phyloP scores from a whole-genome alignment of 2,113 vertebrate genomes.

The Ammodytes dubius region DNA sequence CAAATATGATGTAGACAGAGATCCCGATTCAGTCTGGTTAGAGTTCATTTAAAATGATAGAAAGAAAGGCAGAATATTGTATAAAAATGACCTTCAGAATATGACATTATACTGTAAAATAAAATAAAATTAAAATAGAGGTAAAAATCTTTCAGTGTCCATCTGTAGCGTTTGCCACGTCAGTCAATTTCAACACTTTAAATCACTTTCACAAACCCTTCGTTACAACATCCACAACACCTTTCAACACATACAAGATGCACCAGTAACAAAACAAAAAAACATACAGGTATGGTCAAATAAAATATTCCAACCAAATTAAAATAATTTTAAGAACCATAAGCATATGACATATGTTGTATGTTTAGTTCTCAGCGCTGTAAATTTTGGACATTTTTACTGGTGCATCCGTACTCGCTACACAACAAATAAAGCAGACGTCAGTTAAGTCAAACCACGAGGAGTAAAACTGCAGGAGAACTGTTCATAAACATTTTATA shows the following conservation, averaged over 20 bases:
- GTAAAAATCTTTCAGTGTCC: background rate
- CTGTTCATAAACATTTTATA: background rate
- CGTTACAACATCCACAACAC: conserved; percentile 42
- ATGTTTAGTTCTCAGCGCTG: background rate
- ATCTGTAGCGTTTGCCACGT: background rate
- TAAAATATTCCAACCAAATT: background rate
- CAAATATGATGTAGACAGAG: background rate
- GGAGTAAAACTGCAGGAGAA: background rate
- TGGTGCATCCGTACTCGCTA: background rate
- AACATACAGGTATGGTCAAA: too few relatives aligned
- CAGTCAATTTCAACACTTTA: background rate
- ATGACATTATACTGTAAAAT: background rate
- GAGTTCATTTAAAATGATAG: background rate
- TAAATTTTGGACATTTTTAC: background rate
- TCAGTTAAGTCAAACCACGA: background rate
- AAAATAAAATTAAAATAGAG: background rate
- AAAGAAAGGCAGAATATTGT: background rate
- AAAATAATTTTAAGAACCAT: too few relatives aligned
- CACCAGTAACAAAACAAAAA: conserved; percentile 11
- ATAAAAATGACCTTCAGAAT: background rate
- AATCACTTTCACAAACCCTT: conserved; percentile 37
- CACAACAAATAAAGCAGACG: background rate
- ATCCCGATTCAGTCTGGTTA: background rate
- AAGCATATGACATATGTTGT: too few relatives aligned
- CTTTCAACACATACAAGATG: conserved; percentile 14